Evolutionary conservation across 2,113 vertebrate genomes (phyloP).

Genomic region (Ceyx melanurus): DNA sequence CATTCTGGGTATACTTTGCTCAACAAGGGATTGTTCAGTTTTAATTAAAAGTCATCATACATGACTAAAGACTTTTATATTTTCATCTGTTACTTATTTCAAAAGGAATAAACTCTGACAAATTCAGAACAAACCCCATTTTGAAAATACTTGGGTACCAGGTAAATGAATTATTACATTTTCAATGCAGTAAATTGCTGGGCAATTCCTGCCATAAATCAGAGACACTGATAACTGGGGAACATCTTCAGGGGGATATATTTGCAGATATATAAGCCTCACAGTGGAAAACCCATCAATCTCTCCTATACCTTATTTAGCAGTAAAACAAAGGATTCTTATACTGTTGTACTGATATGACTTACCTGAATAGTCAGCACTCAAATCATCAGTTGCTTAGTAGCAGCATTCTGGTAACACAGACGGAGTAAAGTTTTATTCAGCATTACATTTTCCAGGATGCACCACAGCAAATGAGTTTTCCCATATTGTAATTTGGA

Average conservation of each 20-base stretch:
- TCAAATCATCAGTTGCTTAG: background rate
- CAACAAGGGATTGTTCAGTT: background rate
- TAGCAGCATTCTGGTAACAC: background rate
- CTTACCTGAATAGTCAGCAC: background rate
- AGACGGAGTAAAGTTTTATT: background rate
- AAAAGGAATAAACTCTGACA: background rate
- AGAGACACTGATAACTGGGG: background rate
- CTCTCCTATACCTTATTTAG: background rate
- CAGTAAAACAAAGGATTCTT: background rate
- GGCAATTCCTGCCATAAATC: background rate
- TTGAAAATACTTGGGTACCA: background rate
- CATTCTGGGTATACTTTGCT: background rate
- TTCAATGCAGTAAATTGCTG: background rate
- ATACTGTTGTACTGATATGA: background rate
- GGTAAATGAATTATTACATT: background rate
- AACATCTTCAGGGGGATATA: background rate
- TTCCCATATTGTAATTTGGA: background rate
- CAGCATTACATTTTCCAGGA: background rate
- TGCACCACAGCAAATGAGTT: background rate
- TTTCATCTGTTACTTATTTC: background rate
- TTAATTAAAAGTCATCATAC: background rate
- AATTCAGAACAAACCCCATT: background rate
- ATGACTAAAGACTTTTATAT: background rate
- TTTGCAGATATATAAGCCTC: background rate
- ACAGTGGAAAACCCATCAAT: background rate